phyloP scores from a whole-genome alignment of 1,140 invertebrate species.

The Notospermus geniculatus region DNA sequence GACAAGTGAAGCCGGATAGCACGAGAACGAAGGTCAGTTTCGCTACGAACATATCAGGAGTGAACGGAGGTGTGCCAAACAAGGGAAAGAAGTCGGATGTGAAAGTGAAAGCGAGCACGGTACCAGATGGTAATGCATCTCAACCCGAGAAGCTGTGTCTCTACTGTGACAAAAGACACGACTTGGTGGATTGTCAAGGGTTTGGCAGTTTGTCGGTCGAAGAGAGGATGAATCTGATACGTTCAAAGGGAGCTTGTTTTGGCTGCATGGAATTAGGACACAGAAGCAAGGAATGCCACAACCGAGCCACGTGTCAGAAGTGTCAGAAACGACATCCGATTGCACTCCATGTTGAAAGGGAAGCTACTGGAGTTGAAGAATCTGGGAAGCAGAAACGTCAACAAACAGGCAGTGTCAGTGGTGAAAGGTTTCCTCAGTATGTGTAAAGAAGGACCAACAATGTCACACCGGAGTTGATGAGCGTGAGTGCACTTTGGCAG shows the following conservation, averaged over 20 bases:
- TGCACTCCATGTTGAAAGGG: background rate
- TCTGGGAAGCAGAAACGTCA: no score
- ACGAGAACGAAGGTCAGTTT: no score
- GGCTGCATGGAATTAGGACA: slow-evolving; percentile 8
- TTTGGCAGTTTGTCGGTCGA: background rate
- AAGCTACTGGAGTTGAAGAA: no score
- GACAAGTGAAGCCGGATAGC: no score
- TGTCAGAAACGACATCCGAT: slow-evolving; percentile 2
- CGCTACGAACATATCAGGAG: no score
- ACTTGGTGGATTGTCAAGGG: no score
- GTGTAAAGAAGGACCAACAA: no score
- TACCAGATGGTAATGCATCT: no score
- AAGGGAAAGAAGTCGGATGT: no score
- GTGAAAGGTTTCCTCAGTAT: background rate
- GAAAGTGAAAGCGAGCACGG: no score
- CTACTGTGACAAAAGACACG: slow-evolving; percentile 4
- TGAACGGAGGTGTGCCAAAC: no score
- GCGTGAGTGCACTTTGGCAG: slow-evolving; percentile 7
- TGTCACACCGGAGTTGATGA: background rate
- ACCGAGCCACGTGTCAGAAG: background rate
- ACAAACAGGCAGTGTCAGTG: background rate
- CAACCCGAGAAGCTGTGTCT: no score
- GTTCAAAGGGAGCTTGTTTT: slow-evolving; percentile 11
- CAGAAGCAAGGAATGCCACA: background rate
- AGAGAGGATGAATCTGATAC: slow-evolving; percentile 1